Evolutionary conservation across 2,888 invertebrate genomes (phyloP), one percentile per base, ranked within the genome.

Genomic region (Tetramorium bicarinatum): DNA sequence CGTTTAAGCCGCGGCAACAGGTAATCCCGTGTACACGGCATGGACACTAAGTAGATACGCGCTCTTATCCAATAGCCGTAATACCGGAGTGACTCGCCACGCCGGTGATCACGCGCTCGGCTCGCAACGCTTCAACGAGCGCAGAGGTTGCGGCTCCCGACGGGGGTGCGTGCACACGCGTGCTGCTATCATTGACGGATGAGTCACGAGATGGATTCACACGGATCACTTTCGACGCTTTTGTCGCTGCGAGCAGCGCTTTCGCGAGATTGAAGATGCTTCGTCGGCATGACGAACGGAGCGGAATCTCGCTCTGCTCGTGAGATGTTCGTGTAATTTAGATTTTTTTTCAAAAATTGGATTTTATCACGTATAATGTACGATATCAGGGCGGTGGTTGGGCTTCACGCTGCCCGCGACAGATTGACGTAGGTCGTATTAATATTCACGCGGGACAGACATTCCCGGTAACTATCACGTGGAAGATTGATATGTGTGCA

Each of bases 31-130:
- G 85, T 79, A 85, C 29, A 34, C 88, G 84, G 67, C 87, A 75
- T 62, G 38, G 69, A 85, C 84, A 67, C 83, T 89, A 88, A 89
- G 88, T 87, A 87, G 88, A 82, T 89, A 89, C 84, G 85, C 80
- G 85, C 82, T 85, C 85, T 76, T 76, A 86, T 86, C 79, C 81
- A 81, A 86, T 62, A 64, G 72, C 79, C 59, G 52, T 87, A 80
- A 83, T 49, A 61, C 67, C 59, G 71, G 87, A 79, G 79, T 56
- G 83, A 71, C 71, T 79, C 69, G 82, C 79, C 69, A 44, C 41
- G 86, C 25, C n/a, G 54, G 11, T 62, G 62, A 25, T 76, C 81
- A 59, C 25, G 49, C 72, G 72, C 64, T 54, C 59, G 34, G 54
- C 75, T 47, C 25, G 85, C 76, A 67, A 87, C 85, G 86, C 85